Evolutionary conservation across 2,113 vertebrate species (phyloP).

Genomic region (Microtus richardsoni): DNA sequence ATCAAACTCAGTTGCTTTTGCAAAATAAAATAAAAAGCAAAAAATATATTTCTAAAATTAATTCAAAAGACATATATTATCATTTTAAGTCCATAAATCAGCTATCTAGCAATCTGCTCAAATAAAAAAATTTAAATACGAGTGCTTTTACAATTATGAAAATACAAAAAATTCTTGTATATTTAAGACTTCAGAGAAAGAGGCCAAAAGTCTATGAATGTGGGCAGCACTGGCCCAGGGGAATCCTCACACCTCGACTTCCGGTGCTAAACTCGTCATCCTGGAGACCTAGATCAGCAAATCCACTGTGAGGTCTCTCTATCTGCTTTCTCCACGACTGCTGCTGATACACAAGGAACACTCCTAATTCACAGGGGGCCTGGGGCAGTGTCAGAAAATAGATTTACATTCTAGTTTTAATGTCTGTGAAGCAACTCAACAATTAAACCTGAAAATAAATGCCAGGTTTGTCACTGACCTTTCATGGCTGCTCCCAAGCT

Average conservation of each 20-base stretch:
- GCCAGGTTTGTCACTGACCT: neutral
- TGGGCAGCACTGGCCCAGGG: neutral
- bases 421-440: constrained; percentile 3
- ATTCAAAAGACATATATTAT: constrained; percentile 44
- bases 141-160: constrained; percentile 25
- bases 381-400: neutral
- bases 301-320: neutral
- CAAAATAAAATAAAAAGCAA: constrained; percentile 51
- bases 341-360: neutral
- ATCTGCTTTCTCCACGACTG: neutral
- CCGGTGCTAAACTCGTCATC: neutral
- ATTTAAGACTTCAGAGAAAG: neutral
- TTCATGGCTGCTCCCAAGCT: neutral
- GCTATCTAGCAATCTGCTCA: constrained; percentile 30
- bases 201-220: neutral
- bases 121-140: constrained; percentile 36
- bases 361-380: neutral
- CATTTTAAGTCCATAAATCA: constrained; percentile 51
- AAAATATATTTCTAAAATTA: constrained; percentile 38
- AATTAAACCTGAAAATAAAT: constrained; percentile 46
- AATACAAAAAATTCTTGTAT: constrained; percentile 28
- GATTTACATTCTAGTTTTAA: constrained; percentile 18
- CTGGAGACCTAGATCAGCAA: neutral
- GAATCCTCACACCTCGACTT: constrained; percentile 20
- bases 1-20: constrained; percentile 29